Percentiles rank a stretch among this genome's conserved stretches.
Evolutionary conservation across 1,140 invertebrate species (phyloP).

Genomic region (Drosophila nikananu): DNA sequence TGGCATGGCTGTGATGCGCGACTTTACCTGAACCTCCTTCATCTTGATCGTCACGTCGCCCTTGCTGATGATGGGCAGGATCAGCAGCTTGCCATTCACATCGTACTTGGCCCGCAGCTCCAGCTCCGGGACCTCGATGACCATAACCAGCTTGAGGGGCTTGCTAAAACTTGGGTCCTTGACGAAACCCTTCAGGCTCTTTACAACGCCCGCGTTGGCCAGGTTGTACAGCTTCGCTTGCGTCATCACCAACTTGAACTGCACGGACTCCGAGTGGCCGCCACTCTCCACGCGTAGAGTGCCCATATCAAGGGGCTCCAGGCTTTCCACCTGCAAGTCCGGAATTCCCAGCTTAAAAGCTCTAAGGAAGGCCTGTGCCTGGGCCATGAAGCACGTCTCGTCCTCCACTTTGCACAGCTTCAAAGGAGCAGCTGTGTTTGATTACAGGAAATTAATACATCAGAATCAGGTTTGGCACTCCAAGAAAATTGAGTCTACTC

Average conservation of each 20-base stretch:
- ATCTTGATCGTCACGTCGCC: constrained; percentile 44
- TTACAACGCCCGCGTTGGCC: constrained; percentile 7
- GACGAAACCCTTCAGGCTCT: constrained; percentile 50
- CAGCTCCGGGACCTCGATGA: constrained; percentile 8
- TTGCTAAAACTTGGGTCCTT: constrained; percentile 37
- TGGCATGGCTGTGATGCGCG: constrained; percentile 31
- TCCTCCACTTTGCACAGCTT: constrained; percentile 52
- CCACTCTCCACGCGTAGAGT: constrained; percentile 40
- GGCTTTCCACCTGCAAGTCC: constrained; percentile 12
- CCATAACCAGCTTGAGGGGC: constrained; percentile 42
- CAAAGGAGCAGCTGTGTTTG: constrained; percentile 35
- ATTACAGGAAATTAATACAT: background rate
- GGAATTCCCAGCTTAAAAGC: constrained; percentile 46
- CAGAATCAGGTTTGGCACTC: background rate
- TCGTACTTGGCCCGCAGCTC: constrained; percentile 64
- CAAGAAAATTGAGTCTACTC: background rate
- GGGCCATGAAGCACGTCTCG: constrained; percentile 43
- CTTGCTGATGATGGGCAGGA: constrained; percentile 56
- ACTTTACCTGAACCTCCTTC: constrained; percentile 23
- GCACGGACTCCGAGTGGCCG: constrained; percentile 31
- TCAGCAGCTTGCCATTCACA: constrained; percentile 58
- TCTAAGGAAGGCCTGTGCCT: constrained; percentile 36
- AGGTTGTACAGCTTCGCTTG: constrained; percentile 51
- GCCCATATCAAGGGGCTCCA: constrained; percentile 51
- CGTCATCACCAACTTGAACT: constrained; percentile 47